Percentiles rank a stretch among this genome's conserved stretches.
Conservation (phyloP, 2,113 vertebrate genomes). For the Glaucidium brasilianum region DNA sequence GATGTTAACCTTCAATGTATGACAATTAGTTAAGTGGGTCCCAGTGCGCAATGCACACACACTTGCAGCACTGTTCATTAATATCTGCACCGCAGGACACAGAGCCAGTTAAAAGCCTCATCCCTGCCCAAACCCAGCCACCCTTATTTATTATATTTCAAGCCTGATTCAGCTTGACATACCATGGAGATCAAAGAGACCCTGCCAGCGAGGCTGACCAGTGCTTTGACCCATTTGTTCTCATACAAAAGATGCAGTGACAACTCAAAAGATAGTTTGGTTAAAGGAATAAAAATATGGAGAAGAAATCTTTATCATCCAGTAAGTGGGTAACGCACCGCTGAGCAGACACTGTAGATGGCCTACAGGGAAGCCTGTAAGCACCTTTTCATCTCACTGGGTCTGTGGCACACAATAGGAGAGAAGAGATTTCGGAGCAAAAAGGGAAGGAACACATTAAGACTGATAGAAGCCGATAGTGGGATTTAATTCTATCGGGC, state of each 20-base stretch:
- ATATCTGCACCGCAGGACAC: conserved; percentile 24
- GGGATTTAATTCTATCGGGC: conserved; percentile 23
- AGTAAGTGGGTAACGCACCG: not conserved
- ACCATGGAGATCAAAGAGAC: conserved; percentile 48
- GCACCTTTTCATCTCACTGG: conserved; percentile 55
- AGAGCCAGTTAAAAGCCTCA: conserved; percentile 24
- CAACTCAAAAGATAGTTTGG: conserved; percentile 50
- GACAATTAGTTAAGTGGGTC: conserved; percentile 40
- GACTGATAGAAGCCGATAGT: not conserved
- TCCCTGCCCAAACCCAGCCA: conserved; percentile 22
- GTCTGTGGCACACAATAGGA: conserved; percentile 29
- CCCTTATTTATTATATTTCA: conserved; percentile 35
- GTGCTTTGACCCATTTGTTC: conserved; percentile 34
- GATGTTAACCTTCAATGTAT: not conserved
- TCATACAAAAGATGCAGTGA: conserved; percentile 15
- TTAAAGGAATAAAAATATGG: conserved; percentile 54
- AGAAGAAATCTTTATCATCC: conserved; percentile 47
- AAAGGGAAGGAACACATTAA: conserved; percentile 58
- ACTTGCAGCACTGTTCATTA: not conserved
- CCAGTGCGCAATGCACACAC: not conserved
- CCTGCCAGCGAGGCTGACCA: conserved; percentile 19
- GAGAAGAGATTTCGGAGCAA: conserved; percentile 27
- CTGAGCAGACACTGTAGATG: conserved; percentile 52
- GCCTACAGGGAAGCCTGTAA: conserved; percentile 43
- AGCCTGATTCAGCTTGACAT: conserved; percentile 48